Conservation (phyloP, 2,113 vertebrate species). For the Alethe castanea region DNA sequence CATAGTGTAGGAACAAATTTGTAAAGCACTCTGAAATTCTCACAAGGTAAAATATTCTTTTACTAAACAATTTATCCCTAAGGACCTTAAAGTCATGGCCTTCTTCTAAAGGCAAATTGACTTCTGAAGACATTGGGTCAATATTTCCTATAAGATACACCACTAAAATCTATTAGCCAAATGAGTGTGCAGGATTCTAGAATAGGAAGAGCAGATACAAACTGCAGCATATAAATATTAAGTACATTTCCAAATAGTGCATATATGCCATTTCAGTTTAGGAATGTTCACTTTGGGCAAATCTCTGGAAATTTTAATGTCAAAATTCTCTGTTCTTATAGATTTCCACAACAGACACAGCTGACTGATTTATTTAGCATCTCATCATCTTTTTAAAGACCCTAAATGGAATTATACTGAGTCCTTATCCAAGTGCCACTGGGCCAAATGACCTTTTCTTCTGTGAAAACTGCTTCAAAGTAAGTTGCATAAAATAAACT, state of each 20-base stretch:
- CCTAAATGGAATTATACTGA: constrained; percentile 7
- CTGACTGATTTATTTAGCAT: constrained; percentile 27
- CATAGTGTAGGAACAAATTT: neutral
- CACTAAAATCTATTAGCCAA: neutral
- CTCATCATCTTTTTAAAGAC: constrained; percentile 3
- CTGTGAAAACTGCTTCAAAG: constrained; percentile 26
- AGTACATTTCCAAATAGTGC: constrained; percentile 24
- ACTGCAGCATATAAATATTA: neutral
- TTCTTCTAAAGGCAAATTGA: constrained; percentile 2
- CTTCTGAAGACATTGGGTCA: neutral
- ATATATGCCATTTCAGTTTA: neutral
- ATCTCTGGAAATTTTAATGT: constrained; percentile 33
- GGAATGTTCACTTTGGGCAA: constrained; percentile 16
- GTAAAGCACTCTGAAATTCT: neutral
- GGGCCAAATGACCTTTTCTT: constrained; percentile 47
- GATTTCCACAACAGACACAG: constrained; percentile 1
- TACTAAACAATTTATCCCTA: neutral
- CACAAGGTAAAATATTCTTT: neutral
- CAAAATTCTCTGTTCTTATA: neutral
- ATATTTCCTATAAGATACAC: neutral
- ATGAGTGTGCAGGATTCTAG: neutral
- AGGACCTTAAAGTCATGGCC: neutral
- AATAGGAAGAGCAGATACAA: neutral
- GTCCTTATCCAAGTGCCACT: neutral
- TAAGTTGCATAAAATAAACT: neutral